A percentile compares a stretch with the other conserved stretches of the same genome.
These are phyloP conservation scores for Rhinogobio ventralis DNA, from an alignment of 2,797 vertebrate genomes.

Conservation along the genomic window DNA sequence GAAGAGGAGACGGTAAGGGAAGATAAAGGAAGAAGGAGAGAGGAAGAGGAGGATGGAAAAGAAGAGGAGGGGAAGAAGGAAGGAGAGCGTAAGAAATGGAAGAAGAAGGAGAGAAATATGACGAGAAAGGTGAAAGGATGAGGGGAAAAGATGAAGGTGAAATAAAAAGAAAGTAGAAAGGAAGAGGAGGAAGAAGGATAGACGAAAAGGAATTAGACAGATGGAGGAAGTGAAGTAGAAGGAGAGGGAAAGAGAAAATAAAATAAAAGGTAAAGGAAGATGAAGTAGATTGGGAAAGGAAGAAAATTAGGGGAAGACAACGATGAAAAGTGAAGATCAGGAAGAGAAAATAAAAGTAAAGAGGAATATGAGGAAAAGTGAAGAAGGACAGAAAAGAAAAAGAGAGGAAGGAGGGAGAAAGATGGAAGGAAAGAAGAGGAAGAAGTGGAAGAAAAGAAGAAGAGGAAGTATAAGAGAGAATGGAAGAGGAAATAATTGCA, in stretches of 20 bases:
- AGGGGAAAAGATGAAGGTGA: background rate
- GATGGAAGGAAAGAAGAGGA: background rate
- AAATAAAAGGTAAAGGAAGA: background rate
- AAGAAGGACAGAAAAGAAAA: background rate
- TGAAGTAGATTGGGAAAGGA: background rate
- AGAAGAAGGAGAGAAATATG: background rate
- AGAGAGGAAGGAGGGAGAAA: background rate
- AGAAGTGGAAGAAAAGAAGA: background rate
- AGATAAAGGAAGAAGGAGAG: background rate
- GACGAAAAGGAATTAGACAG: background rate
- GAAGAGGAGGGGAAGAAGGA: background rate
- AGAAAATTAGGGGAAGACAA: background rate
- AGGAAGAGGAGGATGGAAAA: background rate
- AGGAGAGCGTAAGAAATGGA: background rate
- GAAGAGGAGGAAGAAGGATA: background rate
- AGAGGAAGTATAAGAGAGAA: background rate
- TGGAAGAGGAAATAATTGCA: background rate
- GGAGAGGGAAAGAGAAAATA: background rate
- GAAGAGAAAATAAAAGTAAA: background rate
- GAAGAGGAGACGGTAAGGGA: constrained; percentile 1
- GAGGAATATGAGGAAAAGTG: background rate
- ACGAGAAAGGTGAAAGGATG: background rate
- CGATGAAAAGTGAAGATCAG: background rate
- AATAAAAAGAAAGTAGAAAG: background rate
- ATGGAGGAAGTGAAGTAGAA: background rate